phyloP scores from a whole-genome alignment of 2,113 vertebrate species.

The Channa argus region DNA sequence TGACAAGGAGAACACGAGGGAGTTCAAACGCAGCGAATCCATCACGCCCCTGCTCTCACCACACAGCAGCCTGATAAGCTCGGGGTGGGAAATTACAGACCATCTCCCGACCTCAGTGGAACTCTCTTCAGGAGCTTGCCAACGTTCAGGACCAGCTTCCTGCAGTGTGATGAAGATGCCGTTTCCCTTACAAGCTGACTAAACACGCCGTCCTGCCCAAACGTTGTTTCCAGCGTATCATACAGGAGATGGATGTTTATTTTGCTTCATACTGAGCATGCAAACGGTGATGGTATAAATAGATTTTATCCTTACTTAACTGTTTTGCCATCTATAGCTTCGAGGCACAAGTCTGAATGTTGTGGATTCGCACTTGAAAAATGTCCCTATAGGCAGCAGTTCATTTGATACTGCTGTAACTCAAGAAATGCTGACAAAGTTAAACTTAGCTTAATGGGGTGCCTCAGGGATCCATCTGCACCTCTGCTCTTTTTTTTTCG shows the following conservation, averaged over 20 bases:
- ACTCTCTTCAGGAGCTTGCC: conserved; percentile 45
- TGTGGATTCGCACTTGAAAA: conserved; percentile 49
- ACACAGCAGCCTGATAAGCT: conserved; percentile 74
- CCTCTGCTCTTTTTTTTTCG: conserved; percentile 40
- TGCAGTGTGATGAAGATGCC: conserved; percentile 39
- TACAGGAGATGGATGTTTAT: conserved; percentile 39
- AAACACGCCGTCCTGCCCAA: conserved; percentile 11
- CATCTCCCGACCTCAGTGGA: conserved; percentile 74
- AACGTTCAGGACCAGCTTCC: conserved; percentile 51
- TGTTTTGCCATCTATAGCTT: conserved; percentile 29
- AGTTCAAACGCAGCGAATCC: conserved; percentile 65
- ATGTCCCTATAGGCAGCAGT: conserved; percentile 35
- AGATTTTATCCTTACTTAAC: conserved; percentile 41
- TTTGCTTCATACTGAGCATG: conserved; percentile 20
- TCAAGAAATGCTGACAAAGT: conserved; percentile 67
- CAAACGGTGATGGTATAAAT: conserved; percentile 36
- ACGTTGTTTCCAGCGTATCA: conserved; percentile 29
- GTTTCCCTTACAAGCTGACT: conserved; percentile 36
- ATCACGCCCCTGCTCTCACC: conserved; percentile 59
- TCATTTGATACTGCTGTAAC: conserved; percentile 69
- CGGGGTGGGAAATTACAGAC: conserved; percentile 76
- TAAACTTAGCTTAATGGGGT: conserved; percentile 71
- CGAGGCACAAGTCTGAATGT: conserved; percentile 33
- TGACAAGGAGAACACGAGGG: conserved; percentile 63
- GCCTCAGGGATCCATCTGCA: conserved; percentile 72